A percentile compares a stretch with the other conserved stretches of the same genome.
Evolutionary conservation across 1,140 invertebrate genomes (phyloP).

Genomic region (Aphelenchoides fujianensis): DNA sequence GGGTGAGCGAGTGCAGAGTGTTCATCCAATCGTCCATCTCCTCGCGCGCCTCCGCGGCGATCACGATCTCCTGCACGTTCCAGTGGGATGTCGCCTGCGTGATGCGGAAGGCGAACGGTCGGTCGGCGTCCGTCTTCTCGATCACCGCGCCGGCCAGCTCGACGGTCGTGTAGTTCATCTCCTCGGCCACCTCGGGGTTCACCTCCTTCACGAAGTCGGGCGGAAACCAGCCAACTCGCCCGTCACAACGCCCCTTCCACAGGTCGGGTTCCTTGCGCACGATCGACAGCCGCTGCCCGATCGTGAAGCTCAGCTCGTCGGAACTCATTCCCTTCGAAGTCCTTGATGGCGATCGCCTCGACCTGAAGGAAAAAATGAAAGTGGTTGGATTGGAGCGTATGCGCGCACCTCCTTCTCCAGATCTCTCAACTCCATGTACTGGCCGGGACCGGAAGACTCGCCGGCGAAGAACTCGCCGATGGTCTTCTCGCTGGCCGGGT

Average conservation of each 20-base stretch:
- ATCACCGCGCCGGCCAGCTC: slow-evolving; percentile 51
- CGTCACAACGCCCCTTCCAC: slow-evolving; percentile 53
- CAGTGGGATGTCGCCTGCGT: slow-evolving; percentile 46
- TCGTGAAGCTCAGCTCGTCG: slow-evolving; percentile 52
- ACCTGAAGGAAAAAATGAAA: slow-evolving; percentile 29
- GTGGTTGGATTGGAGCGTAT: neutral
- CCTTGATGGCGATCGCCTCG: slow-evolving; percentile 48
- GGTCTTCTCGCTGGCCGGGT: slow-evolving; percentile 55
- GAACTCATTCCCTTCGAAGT: slow-evolving; percentile 39
- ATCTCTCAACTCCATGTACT: slow-evolving; percentile 58
- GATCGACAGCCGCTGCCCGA: slow-evolving; percentile 48
- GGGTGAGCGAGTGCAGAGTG: slow-evolving; percentile 39
- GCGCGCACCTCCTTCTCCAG: slow-evolving; percentile 50
- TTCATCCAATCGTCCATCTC: slow-evolving; percentile 55
- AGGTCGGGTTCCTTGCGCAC: slow-evolving; percentile 51
- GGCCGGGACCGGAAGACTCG: slow-evolving; percentile 38
- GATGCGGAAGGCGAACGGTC: slow-evolving; percentile 39
- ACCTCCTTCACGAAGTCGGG: slow-evolving; percentile 54
- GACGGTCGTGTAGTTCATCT: slow-evolving; percentile 55
- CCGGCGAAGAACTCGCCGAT: slow-evolving; percentile 43
- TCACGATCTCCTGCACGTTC: slow-evolving; percentile 46
- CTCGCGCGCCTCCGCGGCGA: slow-evolving; percentile 51
- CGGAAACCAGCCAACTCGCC: slow-evolving; percentile 57
- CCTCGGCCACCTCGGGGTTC: slow-evolving; percentile 8
- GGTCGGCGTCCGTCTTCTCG: slow-evolving; percentile 37